Evolutionary conservation across 2,797 vertebrate species (phyloP).

Genomic region (Leontopithecus rosalia): DNA sequence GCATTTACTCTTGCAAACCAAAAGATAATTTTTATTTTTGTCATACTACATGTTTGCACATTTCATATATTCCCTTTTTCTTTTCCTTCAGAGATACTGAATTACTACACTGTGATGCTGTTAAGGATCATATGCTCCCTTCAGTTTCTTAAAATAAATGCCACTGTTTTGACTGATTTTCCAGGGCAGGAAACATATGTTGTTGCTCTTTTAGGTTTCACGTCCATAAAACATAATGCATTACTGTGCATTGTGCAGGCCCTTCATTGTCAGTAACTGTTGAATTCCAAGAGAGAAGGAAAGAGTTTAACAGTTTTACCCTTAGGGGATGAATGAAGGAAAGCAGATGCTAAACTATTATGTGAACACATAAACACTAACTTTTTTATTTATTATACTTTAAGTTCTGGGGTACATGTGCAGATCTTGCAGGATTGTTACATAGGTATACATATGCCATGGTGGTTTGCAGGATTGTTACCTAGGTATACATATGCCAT

Average conservation of each 20-base stretch:
- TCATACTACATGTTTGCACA: background rate
- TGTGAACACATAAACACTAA: background rate
- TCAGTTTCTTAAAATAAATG: background rate
- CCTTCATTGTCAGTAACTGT: background rate
- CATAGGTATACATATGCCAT: too few relatives aligned
- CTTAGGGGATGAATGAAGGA: background rate
- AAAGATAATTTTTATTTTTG: background rate
- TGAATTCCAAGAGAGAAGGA: background rate
- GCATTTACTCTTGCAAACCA: background rate
- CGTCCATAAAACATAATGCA: background rate
- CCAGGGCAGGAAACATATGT: background rate
- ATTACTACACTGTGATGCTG: background rate
- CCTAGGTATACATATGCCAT: too few relatives aligned
- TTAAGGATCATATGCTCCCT: background rate
- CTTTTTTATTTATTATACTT: too few relatives aligned
- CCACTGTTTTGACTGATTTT: background rate
- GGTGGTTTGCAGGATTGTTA: too few relatives aligned
- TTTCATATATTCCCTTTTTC: background rate
- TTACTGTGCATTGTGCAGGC: background rate
- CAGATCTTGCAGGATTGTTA: too few relatives aligned
- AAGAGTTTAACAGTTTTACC: background rate
- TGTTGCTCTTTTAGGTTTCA: background rate
- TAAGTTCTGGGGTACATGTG: too few relatives aligned
- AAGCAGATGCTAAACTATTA: conserved; percentile 39
- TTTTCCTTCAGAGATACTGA: background rate